Evolutionary conservation across 2,113 vertebrate genomes (phyloP).

Genomic region (Plotosus lineatus): DNA sequence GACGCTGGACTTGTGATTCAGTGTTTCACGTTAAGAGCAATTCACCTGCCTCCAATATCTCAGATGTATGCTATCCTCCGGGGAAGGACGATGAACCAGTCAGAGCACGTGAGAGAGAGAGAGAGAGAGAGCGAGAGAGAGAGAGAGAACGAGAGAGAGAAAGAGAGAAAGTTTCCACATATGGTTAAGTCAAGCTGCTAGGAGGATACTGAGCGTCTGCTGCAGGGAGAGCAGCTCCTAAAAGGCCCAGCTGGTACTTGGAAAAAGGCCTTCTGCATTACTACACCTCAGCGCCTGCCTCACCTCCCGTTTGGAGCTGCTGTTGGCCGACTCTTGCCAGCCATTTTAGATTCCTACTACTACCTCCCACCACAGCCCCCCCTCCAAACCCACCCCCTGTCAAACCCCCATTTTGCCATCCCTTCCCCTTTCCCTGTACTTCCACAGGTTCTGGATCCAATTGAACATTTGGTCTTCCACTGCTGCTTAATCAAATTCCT

Average conservation of each 20-base stretch:
- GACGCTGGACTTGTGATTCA: conserved; percentile 99
- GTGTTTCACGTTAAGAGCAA: conserved; percentile 99
- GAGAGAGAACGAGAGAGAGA: conserved; percentile 71
- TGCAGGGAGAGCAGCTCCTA: conserved; percentile 97
- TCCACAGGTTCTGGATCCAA: conserved; percentile 99
- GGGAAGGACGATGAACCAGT: conserved; percentile 60
- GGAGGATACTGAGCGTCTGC: conserved; percentile 97
- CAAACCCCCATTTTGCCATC: conserved; percentile 58
- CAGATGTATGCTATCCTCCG: conserved; percentile 85
- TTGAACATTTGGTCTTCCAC: conserved; percentile 99
- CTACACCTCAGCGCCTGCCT: conserved; percentile 98
- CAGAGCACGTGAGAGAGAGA: neutral
- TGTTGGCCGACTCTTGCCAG: conserved; percentile 94
- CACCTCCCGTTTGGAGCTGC: conserved; percentile 95
- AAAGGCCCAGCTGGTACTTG: conserved; percentile 99
- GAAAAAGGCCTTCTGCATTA: conserved; percentile 97
- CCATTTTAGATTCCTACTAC: conserved; percentile 98
- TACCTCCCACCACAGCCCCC: conserved; percentile 51
- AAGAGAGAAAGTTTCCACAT: conserved; percentile 99
- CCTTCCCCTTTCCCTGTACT: conserved; percentile 85
- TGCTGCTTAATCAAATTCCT: conserved; percentile 99
- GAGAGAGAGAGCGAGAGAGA: conserved; percentile 92
- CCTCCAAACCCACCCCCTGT: conserved; percentile 56
- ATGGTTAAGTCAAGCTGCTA: conserved; percentile 99
- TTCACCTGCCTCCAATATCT: conserved; percentile 99